Conservation (phyloP, 1,140 invertebrate species). For the Bombus consobrinus region DNA sequence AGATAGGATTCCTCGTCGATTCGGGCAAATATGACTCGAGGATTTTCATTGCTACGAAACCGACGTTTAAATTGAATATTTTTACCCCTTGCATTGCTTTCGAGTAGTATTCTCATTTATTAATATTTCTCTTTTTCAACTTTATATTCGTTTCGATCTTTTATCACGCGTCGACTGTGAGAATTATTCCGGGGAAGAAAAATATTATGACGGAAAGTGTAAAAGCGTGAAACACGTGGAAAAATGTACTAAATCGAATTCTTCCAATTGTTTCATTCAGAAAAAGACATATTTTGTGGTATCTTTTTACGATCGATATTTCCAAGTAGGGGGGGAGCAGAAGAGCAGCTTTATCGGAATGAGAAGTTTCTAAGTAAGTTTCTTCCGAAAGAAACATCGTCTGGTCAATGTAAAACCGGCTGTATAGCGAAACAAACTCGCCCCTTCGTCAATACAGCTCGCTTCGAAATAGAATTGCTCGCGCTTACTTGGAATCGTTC, state of each 20-base stretch:
- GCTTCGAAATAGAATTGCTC: conserved; percentile 1
- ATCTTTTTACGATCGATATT: background rate
- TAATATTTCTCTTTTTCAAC: background rate
- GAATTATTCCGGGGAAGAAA: background rate
- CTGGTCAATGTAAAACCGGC: conserved; percentile 12
- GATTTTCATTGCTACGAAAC: background rate
- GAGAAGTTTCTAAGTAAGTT: background rate
- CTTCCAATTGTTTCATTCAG: background rate
- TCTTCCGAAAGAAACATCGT: conserved; percentile 8
- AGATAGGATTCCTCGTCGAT: conserved; percentile 44
- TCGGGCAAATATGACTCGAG: background rate
- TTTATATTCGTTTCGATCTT: background rate
- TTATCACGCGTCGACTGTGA: background rate
- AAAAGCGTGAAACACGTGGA: background rate
- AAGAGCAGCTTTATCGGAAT: background rate
- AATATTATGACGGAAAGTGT: background rate
- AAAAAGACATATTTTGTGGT: background rate
- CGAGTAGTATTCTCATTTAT: background rate
- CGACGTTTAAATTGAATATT: background rate
- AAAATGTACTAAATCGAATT: background rate
- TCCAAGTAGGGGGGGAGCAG: background rate
- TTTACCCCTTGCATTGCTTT: background rate
- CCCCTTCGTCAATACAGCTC: conserved; percentile 1
- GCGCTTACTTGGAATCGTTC: conserved; percentile 7
- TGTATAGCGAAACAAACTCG: conserved; percentile 13